These are phyloP conservation scores for Oreocharis arfaki DNA, from an alignment of 2,113 vertebrate species.

Conservation along the genomic window DNA sequence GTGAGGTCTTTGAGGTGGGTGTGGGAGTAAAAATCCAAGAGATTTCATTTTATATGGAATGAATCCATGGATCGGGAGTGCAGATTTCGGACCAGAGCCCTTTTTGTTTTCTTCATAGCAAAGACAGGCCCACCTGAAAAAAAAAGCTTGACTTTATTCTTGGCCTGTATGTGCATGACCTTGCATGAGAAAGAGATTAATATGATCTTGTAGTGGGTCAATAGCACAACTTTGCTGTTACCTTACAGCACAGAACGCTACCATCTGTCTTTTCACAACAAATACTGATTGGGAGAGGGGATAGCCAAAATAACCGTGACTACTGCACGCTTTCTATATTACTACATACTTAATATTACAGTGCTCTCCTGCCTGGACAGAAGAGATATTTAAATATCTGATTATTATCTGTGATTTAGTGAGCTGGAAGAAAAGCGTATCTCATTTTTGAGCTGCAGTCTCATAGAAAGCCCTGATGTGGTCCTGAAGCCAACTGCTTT, in stretches of 20 bases:
- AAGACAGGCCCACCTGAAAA: background rate
- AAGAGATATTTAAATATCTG: background rate
- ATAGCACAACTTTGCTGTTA: background rate
- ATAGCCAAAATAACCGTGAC: background rate
- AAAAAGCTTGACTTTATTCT: background rate
- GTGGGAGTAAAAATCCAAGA: background rate
- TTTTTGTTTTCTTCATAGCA: background rate
- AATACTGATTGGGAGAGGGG: background rate
- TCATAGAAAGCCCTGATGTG: background rate
- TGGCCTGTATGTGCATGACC: background rate
- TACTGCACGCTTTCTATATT: background rate
- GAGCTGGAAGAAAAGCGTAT: background rate
- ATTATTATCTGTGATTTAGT: background rate
- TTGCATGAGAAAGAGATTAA: background rate
- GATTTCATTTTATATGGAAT: background rate
- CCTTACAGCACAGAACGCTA: background rate
- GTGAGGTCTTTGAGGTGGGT: background rate
- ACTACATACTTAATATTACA: background rate
- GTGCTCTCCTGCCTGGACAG: background rate
- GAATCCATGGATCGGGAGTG: background rate
- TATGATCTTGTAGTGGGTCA: background rate
- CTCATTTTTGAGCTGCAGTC: background rate
- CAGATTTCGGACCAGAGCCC: background rate
- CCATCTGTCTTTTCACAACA: background rate
- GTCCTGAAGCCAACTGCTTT: background rate